Percentiles rank a stretch among this genome's conserved stretches.
Conservation (phyloP, 2,888 invertebrate genomes). For the Drosophila hamatofila region DNA sequence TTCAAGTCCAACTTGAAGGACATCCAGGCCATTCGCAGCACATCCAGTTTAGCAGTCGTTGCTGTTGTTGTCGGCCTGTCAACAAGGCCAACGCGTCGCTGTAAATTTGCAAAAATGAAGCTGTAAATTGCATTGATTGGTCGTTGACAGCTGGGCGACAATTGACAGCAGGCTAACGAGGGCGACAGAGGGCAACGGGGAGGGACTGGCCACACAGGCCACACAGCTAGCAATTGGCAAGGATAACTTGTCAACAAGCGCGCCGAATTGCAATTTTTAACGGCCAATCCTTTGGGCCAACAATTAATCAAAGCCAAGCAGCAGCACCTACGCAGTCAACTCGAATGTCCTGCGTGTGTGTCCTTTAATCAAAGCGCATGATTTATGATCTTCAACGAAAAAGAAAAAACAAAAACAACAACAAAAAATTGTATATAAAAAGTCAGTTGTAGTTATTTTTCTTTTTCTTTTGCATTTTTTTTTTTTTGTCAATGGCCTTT, state of each 20-base stretch:
- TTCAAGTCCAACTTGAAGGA: constrained; percentile 69
- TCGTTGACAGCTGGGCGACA: constrained; percentile 74
- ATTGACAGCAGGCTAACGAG: constrained; percentile 64
- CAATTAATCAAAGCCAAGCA: constrained; percentile 63
- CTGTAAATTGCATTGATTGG: constrained; percentile 78
- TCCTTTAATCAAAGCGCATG: constrained; percentile 70
- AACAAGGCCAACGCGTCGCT: constrained; percentile 48
- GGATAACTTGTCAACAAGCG: constrained; percentile 77
- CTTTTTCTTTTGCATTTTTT: constrained; percentile 22
- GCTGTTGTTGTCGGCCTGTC: constrained; percentile 57
- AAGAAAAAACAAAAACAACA: constrained; percentile 26
- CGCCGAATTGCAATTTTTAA: constrained; percentile 74
- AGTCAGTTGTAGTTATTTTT: constrained; percentile 35
- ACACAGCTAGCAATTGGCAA: constrained; percentile 39
- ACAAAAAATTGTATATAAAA: constrained; percentile 49
- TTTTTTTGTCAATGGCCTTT: constrained; percentile 66
- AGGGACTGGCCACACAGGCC: constrained; percentile 20
- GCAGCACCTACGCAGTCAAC: constrained; percentile 59
- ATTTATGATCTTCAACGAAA: constrained; percentile 55
- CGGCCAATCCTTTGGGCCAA: constrained; percentile 67
- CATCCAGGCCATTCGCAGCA: constrained; percentile 33
- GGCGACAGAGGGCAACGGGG: constrained; percentile 7
- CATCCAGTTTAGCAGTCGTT: constrained; percentile 36
- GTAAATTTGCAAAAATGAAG: constrained; percentile 75
- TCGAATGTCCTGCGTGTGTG: constrained; percentile 43